Percentiles rank a stretch among this genome's conserved stretches.
phyloP scores from a whole-genome alignment of 2,888 invertebrate species.

The Elegia similella region DNA sequence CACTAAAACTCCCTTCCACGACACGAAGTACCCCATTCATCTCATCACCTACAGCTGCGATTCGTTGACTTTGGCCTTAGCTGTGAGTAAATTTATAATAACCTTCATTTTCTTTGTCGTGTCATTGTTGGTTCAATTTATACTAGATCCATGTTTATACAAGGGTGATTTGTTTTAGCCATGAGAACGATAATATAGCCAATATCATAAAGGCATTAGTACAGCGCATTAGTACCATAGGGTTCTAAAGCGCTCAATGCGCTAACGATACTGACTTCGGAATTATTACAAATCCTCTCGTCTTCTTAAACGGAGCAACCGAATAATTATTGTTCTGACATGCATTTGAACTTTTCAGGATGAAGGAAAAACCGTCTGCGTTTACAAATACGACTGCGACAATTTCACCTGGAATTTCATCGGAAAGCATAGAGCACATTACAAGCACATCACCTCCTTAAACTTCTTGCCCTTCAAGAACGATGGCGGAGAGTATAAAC shows the following conservation, averaged over 20 bases:
- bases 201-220: too few species aligned
- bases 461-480: slow-evolving; percentile 74
- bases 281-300: too few species aligned
- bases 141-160: too few species aligned
- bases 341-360: slow-evolving; percentile 70
- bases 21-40: slow-evolving; percentile 65
- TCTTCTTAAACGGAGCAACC: too few species aligned
- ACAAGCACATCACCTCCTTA: slow-evolving; percentile 78
- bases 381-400: slow-evolving; percentile 64
- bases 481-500: slow-evolving; percentile 53
- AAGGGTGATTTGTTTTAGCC: too few species aligned
- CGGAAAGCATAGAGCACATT: slow-evolving; percentile 84
- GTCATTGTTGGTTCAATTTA: too few species aligned
- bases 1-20: slow-evolving; percentile 64
- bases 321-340: not conserved
- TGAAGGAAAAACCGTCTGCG: slow-evolving; percentile 69
- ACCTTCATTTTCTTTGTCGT: not conserved
- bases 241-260: too few species aligned
- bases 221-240: too few species aligned
- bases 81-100: slow-evolving; percentile 63
- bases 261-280: too few species aligned
- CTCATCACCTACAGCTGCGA: slow-evolving; percentile 78
- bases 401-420: slow-evolving; percentile 72
- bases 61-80: slow-evolving; percentile 78
- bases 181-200: too few species aligned